A percentile compares a stretch with the other conserved stretches of the same genome.
Conservation (phyloP, 2,797 vertebrate species). For the Botia almorhae region DNA sequence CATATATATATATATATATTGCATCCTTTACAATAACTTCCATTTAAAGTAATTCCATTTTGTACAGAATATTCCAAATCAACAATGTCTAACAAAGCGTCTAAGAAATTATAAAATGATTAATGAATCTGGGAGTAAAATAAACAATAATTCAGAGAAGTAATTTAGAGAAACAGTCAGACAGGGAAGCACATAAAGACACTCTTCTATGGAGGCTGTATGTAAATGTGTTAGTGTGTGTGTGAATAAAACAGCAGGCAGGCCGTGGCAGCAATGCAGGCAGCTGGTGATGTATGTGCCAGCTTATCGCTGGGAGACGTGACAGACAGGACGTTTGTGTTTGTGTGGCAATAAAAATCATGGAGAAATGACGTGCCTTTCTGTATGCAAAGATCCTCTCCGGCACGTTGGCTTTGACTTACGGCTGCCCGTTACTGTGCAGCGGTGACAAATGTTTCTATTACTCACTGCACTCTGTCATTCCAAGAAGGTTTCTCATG, state of each 20-base stretch:
- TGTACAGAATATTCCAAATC: not conserved
- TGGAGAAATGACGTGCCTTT: constrained; percentile 44
- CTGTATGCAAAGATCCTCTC: constrained; percentile 44
- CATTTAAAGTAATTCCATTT: not conserved
- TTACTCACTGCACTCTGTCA: constrained; percentile 37
- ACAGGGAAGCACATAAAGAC: constrained; percentile 13
- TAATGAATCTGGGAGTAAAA: not conserved
- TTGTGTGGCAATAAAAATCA: constrained; percentile 50
- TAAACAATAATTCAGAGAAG: not conserved
- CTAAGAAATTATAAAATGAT: not conserved
- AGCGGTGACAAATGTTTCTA: constrained; percentile 42
- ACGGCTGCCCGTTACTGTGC: constrained; percentile 26
- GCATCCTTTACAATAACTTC: too few species aligned
- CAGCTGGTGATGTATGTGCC: constrained; percentile 59
- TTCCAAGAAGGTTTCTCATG: constrained; percentile 18
- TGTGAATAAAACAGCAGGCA: constrained; percentile 39
- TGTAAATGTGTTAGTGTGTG: constrained; percentile 30
- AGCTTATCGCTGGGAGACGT: constrained; percentile 47
- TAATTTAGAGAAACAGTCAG: not conserved
- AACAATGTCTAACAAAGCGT: not conserved
- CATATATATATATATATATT: too few species aligned
- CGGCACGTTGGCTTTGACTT: constrained; percentile 35
- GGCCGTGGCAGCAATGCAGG: constrained; percentile 40
- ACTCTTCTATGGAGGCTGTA: constrained; percentile 4
- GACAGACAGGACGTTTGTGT: constrained; percentile 53